Evolutionary conservation across 2,888 invertebrate species (phyloP), one percentile per base, ranked within the genome.

Genomic region (Tetranychus truncatus): DNA sequence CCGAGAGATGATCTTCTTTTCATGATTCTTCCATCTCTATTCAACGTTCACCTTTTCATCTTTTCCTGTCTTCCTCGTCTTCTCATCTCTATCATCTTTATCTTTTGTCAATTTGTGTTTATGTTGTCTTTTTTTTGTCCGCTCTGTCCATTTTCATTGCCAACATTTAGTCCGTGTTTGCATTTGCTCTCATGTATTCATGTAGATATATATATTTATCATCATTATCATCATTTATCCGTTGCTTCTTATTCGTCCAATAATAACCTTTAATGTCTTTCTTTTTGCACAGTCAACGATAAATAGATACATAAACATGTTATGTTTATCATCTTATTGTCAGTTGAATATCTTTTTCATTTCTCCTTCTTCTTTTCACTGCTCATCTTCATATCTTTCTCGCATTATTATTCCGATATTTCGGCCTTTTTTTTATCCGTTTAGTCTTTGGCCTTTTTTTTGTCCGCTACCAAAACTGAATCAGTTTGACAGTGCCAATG

Each of bases 251-350:
- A 1, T 34, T 34, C 34, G 34, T 5, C 34, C 34, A 34, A 34
- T 34, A 34, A 55, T 55, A 55, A 55, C 55, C 55, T 55, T 55
- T 55, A 15, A 55, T 55, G 11, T 55, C 55, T 15, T 55, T 55
- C 55, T 55, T 55, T 55, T 55, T 15, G 55, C 55, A 55, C 9
- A 15, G 55, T 2, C 55, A 55, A 55, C 55, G 55, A 15, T 55
- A 55, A 55, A 55, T 55, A 55, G 55, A 55, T 55, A 55, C 55
- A 55, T 55, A 55, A 55, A 55, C 55, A 55, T 55, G 55, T 55
- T 18, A 66, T 66, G 66, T 66, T 20, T 20, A 66, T 66, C 66
- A 66, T 18, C 66, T n/a, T 66, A 91, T 76, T 34, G 34, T 34
- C 34, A 34, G 4, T 34, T 34, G 34, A 34, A 34, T 34, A 34